These are phyloP conservation scores for Umimayanthus chanpuru DNA, from an alignment of 92 coral and sea anemone species.

Conservation along the genomic window DNA sequence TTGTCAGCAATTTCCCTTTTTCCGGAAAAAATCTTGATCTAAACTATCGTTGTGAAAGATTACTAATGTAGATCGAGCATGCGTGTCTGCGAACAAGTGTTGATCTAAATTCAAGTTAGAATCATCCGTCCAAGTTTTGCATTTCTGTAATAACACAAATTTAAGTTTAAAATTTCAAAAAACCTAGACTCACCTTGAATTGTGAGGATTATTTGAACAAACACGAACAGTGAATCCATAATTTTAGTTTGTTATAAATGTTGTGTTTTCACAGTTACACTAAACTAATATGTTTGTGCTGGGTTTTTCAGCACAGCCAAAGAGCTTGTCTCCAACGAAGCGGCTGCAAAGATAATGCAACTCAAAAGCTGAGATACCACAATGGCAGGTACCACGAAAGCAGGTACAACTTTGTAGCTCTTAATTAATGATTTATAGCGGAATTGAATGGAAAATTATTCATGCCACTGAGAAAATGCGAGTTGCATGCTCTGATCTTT, in stretches of 20 bases:
- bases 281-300: too few relatives aligned
- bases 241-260: neutral
- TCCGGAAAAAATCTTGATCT: neutral
- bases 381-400: constrained; percentile 4
- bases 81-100: neutral
- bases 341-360: neutral
- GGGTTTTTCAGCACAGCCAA: neutral
- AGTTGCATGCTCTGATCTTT: too few relatives aligned
- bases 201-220: neutral
- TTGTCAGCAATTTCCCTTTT: neutral
- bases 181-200: constrained; percentile 15
- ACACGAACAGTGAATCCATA: neutral
- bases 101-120: too few relatives aligned
- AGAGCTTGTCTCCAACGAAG: neutral
- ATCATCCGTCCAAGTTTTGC: too few relatives aligned
- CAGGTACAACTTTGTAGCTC: neutral
- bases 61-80: neutral
- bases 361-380: neutral
- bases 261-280: neutral
- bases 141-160: too few relatives aligned
- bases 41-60: neutral
- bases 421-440: neutral
- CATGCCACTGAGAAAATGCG: too few relatives aligned
- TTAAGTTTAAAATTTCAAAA: too few relatives aligned
- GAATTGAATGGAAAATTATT: neutral